These are phyloP conservation scores for Pterobdella sp. DNA, from an alignment of 2,888 invertebrate genomes.

Conservation along the genomic window DNA sequence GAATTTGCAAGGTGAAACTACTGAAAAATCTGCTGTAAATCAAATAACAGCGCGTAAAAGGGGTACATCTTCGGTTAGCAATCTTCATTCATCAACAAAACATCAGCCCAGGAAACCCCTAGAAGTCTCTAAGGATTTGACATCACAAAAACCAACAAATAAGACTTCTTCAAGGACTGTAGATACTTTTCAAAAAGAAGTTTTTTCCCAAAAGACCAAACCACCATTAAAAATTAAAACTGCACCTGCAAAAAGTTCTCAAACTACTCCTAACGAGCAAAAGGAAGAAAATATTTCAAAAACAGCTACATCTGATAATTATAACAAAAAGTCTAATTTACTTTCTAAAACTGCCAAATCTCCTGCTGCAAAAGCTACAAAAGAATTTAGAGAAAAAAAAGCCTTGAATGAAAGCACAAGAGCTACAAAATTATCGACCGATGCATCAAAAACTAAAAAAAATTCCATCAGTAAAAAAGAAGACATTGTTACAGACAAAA, in stretches of 20 bases:
- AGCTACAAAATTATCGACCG: no score
- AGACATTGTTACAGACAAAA: background rate
- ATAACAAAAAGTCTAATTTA: background rate
- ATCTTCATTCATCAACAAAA: background rate
- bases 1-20: background rate
- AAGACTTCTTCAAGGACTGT: background rate
- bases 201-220: background rate
- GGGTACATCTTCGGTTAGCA: constrained; percentile 1
- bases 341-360: constrained; percentile 6
- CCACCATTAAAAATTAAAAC: background rate
- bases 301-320: background rate
- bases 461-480: background rate
- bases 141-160: background rate
- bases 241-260: background rate
- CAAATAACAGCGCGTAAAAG: background rate
- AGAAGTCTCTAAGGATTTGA: constrained; percentile 1
- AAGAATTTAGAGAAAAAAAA: background rate
- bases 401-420: background rate
- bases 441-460: background rate
- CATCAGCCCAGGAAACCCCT: background rate
- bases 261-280: background rate
- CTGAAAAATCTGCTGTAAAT: background rate
- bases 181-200: background rate
- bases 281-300: background rate
- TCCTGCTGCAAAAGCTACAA: constrained; percentile 10